Base-by-base conservation (phyloP, 2,888 invertebrate species). In the Helleia helle region DNA sequence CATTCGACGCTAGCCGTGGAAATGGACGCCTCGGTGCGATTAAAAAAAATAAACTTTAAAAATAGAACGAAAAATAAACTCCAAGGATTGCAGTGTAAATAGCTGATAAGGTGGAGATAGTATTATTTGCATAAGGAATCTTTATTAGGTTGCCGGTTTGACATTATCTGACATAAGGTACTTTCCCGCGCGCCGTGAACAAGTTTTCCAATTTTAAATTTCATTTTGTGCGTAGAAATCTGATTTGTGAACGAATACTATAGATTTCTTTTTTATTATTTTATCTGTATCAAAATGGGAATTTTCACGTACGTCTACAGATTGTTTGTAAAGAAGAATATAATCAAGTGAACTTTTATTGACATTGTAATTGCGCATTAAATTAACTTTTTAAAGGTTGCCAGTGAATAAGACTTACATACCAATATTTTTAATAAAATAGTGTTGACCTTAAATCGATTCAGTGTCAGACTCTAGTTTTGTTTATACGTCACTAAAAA, bases 271-370 rank as follows among this genome's bases (percentile, higher is more conserved):
- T 29, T 24, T 36, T 4, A 11, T 24, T 18, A 17, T 15, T 9
- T 15, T 44, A 40, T 41, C 37, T 42, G 41, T 40, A 57, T 52
- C 69, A 83, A 65, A 59, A 83, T 83, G 80, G 81, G 67, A 60
- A 64, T 80, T 59, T 76, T 69, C 62, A 75, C 80, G 15, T 83
- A 81, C 50, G 76, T 83, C 0, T 84, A 80, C 50, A 63, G 83
- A 55, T 65, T 83, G 38, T 83, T 83, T 59, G 80, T 83, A 3
- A 83, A 74, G 83, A 61, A 68, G 79, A 55, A 61, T 9, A 22
- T 41, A 22, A 2, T 22, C 2, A 22, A 22, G 22, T 22, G 22
- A 13, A 38, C n/a, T 22, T 30, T 40, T 18, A 7, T 27, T 22
- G 31, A 25, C 9, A 29, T 39, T 38, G 26, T 31, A 4, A 12